These are phyloP conservation scores for Gavia stellata DNA, from an alignment of 2,113 vertebrate genomes.

Conservation along the genomic window DNA sequence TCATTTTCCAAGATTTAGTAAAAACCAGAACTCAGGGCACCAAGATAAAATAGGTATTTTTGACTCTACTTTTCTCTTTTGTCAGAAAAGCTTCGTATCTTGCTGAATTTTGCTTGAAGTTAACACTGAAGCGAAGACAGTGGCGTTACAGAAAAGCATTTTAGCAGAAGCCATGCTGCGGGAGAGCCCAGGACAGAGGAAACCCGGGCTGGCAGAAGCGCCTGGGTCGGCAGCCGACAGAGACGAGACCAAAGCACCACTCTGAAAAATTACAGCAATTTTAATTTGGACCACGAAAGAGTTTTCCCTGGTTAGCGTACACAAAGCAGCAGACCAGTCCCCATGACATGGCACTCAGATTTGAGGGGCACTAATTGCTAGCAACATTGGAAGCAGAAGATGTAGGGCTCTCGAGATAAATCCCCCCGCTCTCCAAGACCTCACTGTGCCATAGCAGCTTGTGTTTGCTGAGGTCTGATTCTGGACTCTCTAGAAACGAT, in stretches of 20 bases:
- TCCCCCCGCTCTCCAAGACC: background rate
- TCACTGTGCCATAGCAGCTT: background rate
- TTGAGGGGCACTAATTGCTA: background rate
- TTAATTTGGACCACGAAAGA: background rate
- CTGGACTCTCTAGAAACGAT: background rate
- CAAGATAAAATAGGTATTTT: background rate
- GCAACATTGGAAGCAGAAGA: background rate
- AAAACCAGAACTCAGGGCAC: background rate
- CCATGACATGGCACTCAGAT: accelerated
- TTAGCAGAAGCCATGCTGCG: background rate
- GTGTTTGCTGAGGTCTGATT: background rate
- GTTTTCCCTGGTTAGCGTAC: accelerated
- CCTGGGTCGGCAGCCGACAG: background rate
- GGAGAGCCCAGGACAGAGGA: background rate
- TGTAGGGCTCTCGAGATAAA: background rate
- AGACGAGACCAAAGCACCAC: background rate
- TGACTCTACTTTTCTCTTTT: background rate
- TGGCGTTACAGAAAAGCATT: background rate
- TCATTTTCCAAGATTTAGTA: background rate
- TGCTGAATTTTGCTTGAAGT: background rate
- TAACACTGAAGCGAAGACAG: background rate
- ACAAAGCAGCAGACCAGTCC: background rate
- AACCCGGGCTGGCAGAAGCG: accelerated
- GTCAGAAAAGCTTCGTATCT: background rate
- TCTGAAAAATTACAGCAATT: background rate